phyloP scores from a whole-genome alignment of 2,888 invertebrate genomes.

The Chrysopilus asiliformis region DNA sequence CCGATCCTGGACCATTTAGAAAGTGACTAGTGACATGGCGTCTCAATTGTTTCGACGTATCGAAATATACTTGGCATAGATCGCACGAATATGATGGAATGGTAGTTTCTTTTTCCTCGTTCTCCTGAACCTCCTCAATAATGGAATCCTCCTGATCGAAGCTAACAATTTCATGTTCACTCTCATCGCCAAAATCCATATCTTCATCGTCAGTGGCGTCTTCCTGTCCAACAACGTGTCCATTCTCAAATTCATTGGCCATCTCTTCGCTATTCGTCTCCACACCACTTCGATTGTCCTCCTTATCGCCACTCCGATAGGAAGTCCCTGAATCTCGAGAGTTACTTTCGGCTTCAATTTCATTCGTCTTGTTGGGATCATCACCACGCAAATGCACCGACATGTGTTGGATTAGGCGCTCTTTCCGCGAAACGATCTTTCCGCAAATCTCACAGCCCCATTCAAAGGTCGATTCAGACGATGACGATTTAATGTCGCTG shows the following conservation, averaged over 20 bases:
- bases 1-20: constrained; percentile 31
- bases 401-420: constrained; percentile 34
- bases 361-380: constrained; percentile 13
- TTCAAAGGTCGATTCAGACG: constrained; percentile 32
- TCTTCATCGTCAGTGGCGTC: constrained; percentile 11
- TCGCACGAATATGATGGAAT: constrained; percentile 34
- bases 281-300: constrained; percentile 4
- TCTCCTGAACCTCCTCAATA: constrained; percentile 22
- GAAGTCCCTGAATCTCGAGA: constrained; percentile 18
- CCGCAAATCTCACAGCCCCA: constrained; percentile 37
- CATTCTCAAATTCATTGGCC: constrained; percentile 17
- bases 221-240: constrained; percentile 19
- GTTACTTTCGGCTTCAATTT: constrained; percentile 13
- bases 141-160: neutral
- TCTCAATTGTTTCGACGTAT: constrained; percentile 31
- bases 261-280: constrained; percentile 10
- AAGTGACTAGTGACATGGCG: constrained; percentile 36
- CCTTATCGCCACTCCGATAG: constrained; percentile 11
- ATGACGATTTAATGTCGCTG: constrained; percentile 29
- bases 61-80: constrained; percentile 34
- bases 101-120: constrained; percentile 38
- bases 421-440: constrained; percentile 33
- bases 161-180: neutral
- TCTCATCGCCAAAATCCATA: neutral
- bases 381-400: constrained; percentile 31